Evolutionary conservation across 2,888 invertebrate genomes (phyloP), one percentile per base, ranked within the genome.

Genomic region (Ceriagrion tenellum): DNA sequence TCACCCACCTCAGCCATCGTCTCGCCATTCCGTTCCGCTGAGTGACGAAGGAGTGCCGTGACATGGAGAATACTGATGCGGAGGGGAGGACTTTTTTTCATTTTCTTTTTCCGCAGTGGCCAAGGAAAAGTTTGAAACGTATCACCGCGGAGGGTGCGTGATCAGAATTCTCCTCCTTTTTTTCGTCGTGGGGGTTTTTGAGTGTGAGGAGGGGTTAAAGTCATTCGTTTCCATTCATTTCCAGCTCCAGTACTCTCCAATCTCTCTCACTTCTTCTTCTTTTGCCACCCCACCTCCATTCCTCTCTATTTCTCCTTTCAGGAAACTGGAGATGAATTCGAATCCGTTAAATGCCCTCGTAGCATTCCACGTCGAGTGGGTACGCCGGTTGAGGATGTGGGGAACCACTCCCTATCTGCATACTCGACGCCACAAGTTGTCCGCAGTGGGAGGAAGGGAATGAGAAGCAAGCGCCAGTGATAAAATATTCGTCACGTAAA

Each of bases 61-160:
- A 81, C 81, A 81, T 16, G 81, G 35, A 13, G 81, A 81, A 81
- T 81, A 81, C 81, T 81, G 81, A 81, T 35, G 81, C 81, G 81
- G 81, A 47, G 47, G 81, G 81, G 16, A 18, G 81, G 13, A 35
- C 35, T 81, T 81, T 47, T 47, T 47, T 47, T 47, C 47, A 47
- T 47, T 47, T 81, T 81, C 59, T 59, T 59, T 59, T 20, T 59
- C 59, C 4, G 81, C 81, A 30, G 81, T 81, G 81, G 81, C 30
- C 81, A 81, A 69, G 69, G 69, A 69, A 69, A 69, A 81, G 81
- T 81, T 81, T 81, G 81, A 81, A 81, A 81, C 81, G 81, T 81
- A 81, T 81, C 81, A 81, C 81, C 81, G 81, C 30, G 81, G 81
- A 81, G 81, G 2, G 81, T 1, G 81, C 81, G 35, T 81, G 81